Evolutionary conservation across 2,888 invertebrate genomes (phyloP), one percentile per base, ranked within the genome.

Genomic region (Elegia similella): DNA sequence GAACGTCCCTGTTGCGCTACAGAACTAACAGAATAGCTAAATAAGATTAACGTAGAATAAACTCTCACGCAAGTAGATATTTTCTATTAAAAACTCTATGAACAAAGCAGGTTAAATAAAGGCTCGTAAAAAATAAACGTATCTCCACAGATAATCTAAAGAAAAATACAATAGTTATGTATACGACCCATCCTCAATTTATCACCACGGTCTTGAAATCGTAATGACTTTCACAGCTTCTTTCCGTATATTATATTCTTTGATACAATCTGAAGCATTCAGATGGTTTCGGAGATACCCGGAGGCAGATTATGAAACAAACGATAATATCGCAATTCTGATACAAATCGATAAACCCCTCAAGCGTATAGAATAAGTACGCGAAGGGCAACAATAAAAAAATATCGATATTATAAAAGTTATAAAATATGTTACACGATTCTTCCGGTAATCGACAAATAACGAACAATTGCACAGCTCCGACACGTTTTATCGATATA

Each of bases 311-410:
- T 63, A 64, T 61, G 62, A 61, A 68, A 68, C 52, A 44, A 38
- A 52, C 46, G 68, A 64, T 63, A 60, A 34, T 34, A 63, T 68
- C 60, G 55, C 56, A 23, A 52, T 56, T 44, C 56, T 59, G 63
- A 61, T 66, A 59, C 56, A 59, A 61, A 59, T 62, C 61, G 58
- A 60, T 67, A 60, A 38, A 66, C 59, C 57, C 64, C 61, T 34
- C 46, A 12, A 52, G 63, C 59, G 30, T n/a, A 46, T 52, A 54
- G 46, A 58, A 61, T 61, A 61, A 57, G 57, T 55, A 58, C 52
- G 46, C 58, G 59, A 63, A 67, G 69, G 70, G 69, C 63, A 47
- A 57, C 60, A 63, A 65, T 68, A 63, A 66, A 67, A 38, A 38
- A 66, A 52, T n/a, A n/a, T 59, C 60, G 58, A 58, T 50, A 62